Evolutionary conservation across 2,888 invertebrate species (phyloP), one percentile per base, ranked within the genome.

Genomic region (Nowickia ferox): DNA sequence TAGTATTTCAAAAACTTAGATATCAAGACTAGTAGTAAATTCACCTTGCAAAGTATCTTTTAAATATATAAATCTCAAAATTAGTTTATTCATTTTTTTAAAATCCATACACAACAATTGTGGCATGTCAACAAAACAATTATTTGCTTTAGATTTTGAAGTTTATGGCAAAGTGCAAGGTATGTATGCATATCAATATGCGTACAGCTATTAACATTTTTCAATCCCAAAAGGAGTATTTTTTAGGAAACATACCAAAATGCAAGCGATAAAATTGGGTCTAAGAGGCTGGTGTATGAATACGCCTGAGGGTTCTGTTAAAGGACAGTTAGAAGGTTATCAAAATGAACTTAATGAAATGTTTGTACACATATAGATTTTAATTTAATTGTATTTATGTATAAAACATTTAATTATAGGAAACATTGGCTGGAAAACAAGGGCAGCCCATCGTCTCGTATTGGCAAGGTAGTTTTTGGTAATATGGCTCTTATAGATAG

Each of bases 201-300:
- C 11, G n/a, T 68, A 55, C n/a, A 55, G 8, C 6, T 9, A 66
- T n/a, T 69, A 55, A 4, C 15, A 22, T 46, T 53, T 17, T 17
- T 5, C 15, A 46, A 46, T 22, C 40, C 2, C 15, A 17, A 42
- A 63, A 92, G 92, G 92, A 65, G 92, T 92, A 4, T 92, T 91
- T 84, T 92, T 92, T 84, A 90, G 92, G 65, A 92, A 92, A 95
- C 94, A 94, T 88, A 96, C 96, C 0, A 93, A 95, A 89, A 92
- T 93, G 85, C 93, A 94, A 88, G 95, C 94, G 0, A 93, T 93
- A 76, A 92, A 93, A 84, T 91, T 96, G 40, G 94, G 94, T 30
- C 87, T 96, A 3, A 93, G 92, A 84, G 96, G 96, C 55, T 96
- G 95, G 95, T 95, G 95, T 88, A 95, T 94, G 94, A 96, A 96